These are phyloP conservation scores for Oscheius onirici DNA, from an alignment of 2,888 invertebrate genomes.

Conservation along the genomic window DNA sequence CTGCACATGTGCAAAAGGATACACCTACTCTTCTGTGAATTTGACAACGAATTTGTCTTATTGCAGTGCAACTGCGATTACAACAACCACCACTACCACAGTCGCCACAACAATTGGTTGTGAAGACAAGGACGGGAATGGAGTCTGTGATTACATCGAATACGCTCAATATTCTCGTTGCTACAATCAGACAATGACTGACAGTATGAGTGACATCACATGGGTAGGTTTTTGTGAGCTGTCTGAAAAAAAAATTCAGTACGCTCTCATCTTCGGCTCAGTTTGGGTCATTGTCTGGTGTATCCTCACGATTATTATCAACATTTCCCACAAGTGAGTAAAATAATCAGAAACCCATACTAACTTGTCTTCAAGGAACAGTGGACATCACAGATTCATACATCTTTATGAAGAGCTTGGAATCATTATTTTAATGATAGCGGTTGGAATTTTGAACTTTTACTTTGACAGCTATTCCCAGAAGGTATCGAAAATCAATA, in stretches of 20 bases:
- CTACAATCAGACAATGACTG: constrained; percentile 25
- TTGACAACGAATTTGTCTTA: too few species aligned
- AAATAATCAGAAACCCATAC: not conserved
- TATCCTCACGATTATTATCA: constrained; percentile 49
- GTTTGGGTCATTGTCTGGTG: constrained; percentile 57
- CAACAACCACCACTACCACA: not conserved
- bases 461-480: constrained; percentile 2
- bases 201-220: constrained; percentile 1
- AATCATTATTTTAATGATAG: constrained; percentile 44
- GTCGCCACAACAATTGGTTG: not conserved
- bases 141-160: constrained; percentile 25
- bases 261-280: constrained; percentile 42
- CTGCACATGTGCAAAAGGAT: not conserved
- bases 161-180: constrained; percentile 15
- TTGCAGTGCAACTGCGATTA: not conserved
- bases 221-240: not conserved
- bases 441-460: constrained; percentile 46
- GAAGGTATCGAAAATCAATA: not conserved
- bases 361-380: constrained; percentile 43
- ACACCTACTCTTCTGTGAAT: too few species aligned
- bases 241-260: constrained; percentile 34
- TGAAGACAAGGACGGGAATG: not conserved
- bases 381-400: constrained; percentile 53
- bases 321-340: constrained; percentile 46
- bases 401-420: constrained; percentile 53